Evolutionary conservation across 2,888 invertebrate species (phyloP).

Genomic region (Margaritifera margaritifera): DNA sequence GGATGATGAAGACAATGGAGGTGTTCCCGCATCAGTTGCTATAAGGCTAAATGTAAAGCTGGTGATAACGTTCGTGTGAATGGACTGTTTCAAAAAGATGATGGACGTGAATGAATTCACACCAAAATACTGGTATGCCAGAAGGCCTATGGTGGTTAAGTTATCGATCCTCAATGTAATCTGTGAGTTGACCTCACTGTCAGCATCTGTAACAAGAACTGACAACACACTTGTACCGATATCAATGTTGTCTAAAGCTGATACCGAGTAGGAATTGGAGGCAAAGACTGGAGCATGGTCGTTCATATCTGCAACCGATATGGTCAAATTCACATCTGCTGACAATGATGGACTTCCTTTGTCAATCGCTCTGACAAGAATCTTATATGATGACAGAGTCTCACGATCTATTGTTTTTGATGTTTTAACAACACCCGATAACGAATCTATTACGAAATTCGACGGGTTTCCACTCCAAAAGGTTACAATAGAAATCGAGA

Average conservation of each 20-base stretch:
- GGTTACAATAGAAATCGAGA: slow-evolving; percentile 37
- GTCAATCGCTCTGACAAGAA: slow-evolving; percentile 50
- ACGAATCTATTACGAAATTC: slow-evolving; percentile 39
- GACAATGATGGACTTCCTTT: slow-evolving; percentile 44
- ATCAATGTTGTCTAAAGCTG: slow-evolving; percentile 47
- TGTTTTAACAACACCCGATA: slow-evolving; percentile 41
- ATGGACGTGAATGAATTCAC: slow-evolving; percentile 39
- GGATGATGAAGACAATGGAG: slow-evolving; percentile 89
- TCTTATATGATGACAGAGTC: slow-evolving; percentile 34
- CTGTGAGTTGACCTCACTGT: slow-evolving; percentile 49
- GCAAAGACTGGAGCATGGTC: slow-evolving; percentile 60
- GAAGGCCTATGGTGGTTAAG: slow-evolving; percentile 30
- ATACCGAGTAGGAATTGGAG: slow-evolving; percentile 35
- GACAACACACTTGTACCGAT: slow-evolving; percentile 44
- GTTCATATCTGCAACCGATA: slow-evolving; percentile 59
- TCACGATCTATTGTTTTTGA: slow-evolving; percentile 48
- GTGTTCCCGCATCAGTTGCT: slow-evolving; percentile 91
- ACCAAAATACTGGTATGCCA: slow-evolving; percentile 38
- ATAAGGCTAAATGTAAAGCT: slow-evolving; percentile 76
- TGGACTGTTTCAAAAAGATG: slow-evolving; percentile 40
- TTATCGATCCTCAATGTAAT: slow-evolving; percentile 52
- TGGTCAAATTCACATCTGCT: slow-evolving; percentile 44
- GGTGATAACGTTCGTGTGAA: slow-evolving; percentile 52
- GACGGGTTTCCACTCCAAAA: slow-evolving; percentile 37
- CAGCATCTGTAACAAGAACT: slow-evolving; percentile 49